phyloP scores from a whole-genome alignment of 2,888 invertebrate species.

The Sphinx pinastri region DNA sequence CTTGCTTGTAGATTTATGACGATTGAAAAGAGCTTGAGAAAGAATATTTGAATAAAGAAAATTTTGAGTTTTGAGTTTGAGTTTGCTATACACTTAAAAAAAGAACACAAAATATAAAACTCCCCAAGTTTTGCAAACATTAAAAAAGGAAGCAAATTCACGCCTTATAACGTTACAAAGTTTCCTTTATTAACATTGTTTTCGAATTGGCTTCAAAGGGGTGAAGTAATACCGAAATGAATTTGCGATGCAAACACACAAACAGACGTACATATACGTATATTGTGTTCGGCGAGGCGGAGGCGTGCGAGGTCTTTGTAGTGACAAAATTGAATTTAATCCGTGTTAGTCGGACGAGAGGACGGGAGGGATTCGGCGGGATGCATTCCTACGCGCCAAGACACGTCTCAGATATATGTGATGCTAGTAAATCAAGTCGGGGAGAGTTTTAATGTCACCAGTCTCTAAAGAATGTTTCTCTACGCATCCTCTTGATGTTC shows the following conservation, averaged over 20 bases:
- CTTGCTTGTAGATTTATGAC: no score
- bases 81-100: no score
- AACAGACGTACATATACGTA: slow-evolving; percentile 4
- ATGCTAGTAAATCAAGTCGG: slow-evolving; percentile 18
- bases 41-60: no score
- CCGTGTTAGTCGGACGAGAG: slow-evolving; percentile 37
- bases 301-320: slow-evolving; percentile 29
- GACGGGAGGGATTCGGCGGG: slow-evolving; percentile 24
- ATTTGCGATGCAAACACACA: background rate
- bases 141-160: no score
- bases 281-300: background rate
- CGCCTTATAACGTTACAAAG: no score
- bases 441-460: background rate
- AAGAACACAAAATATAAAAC: no score
- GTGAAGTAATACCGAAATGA: background rate
- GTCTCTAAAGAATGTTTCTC: background rate
- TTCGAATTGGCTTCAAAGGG: background rate
- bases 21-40: no score
- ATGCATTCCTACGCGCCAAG: slow-evolving; percentile 1
- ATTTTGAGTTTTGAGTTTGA: no score
- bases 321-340: slow-evolving; percentile 48
- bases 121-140: no score
- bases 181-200: background rate
- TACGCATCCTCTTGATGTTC: background rate
- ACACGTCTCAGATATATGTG: slow-evolving; percentile 8